Conservation (phyloP, 2,113 vertebrate genomes). For the Pachyramphus minor region DNA sequence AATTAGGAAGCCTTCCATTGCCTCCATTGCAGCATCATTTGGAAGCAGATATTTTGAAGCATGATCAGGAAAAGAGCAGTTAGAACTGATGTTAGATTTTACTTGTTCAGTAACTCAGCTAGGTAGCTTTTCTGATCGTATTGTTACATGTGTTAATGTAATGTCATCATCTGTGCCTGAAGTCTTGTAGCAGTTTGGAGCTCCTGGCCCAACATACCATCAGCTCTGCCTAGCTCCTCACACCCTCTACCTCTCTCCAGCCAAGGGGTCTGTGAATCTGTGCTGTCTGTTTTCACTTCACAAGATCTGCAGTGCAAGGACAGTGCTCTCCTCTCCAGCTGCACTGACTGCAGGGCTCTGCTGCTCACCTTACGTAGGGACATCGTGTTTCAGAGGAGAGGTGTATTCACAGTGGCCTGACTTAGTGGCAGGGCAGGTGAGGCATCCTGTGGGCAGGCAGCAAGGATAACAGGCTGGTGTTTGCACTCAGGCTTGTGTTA, state of each 20-base stretch:
- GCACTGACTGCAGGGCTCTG: not conserved
- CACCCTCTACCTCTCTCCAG: not conserved
- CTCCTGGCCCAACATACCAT: not conserved
- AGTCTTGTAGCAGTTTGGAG: not conserved
- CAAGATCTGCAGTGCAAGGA: not conserved
- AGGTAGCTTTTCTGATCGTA: not conserved
- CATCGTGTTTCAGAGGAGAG: not conserved
- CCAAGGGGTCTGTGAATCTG: accelerated
- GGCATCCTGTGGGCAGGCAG: not conserved
- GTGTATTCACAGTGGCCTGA: not conserved
- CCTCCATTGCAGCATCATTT: not conserved
- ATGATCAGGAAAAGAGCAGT: not conserved
- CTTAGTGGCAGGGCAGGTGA: not conserved
- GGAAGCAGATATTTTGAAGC: not conserved
- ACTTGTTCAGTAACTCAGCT: not conserved
- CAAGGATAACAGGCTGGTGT: not conserved
- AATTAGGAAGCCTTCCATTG: not conserved
- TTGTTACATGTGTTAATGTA: not conserved
- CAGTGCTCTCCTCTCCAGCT: not conserved
- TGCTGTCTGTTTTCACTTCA: not conserved
- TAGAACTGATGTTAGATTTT: not conserved
- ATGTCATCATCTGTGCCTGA: not conserved
- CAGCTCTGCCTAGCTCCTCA: not conserved
- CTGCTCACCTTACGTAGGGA: not conserved
- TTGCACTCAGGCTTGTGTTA: not conserved